Evolutionary conservation across 2,113 vertebrate genomes (phyloP).

Genomic region (Tachycineta bicolor): DNA sequence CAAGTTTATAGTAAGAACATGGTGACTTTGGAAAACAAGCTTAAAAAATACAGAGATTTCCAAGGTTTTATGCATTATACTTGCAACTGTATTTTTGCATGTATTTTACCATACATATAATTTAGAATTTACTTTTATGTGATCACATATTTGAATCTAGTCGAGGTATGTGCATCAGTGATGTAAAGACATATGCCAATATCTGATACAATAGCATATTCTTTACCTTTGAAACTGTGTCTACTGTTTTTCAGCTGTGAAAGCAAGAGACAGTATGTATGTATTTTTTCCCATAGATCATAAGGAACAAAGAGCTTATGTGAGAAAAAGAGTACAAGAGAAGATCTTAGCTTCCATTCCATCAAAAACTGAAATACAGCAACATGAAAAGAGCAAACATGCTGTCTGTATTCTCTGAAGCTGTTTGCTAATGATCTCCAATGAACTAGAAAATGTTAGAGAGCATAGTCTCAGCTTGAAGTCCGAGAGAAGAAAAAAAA

Average conservation of each 20-base stretch:
- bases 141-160: background rate
- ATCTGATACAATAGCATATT: background rate
- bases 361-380: conserved; percentile 3
- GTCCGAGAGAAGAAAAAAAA: background rate
- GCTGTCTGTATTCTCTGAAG: conserved; percentile 21
- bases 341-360: conserved; percentile 9
- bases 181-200: background rate
- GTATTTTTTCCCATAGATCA: background rate
- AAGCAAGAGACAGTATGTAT: background rate
- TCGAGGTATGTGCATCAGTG: background rate
- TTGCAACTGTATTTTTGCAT: background rate
- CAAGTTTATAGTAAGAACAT: background rate
- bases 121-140: background rate
- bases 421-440: conserved; percentile 37
- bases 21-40: background rate
- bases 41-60: background rate
- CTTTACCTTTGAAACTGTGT: background rate
- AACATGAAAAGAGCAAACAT: conserved; percentile 18
- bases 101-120: background rate
- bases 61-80: background rate
- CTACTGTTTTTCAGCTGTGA: background rate
- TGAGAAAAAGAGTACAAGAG: background rate
- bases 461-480: background rate
- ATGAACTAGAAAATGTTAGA: conserved; percentile 21
- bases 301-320: conserved; percentile 26